These are phyloP conservation scores for Lepidurus couesii DNA, from an alignment of 1,140 invertebrate genomes.

Conservation along the genomic window DNA sequence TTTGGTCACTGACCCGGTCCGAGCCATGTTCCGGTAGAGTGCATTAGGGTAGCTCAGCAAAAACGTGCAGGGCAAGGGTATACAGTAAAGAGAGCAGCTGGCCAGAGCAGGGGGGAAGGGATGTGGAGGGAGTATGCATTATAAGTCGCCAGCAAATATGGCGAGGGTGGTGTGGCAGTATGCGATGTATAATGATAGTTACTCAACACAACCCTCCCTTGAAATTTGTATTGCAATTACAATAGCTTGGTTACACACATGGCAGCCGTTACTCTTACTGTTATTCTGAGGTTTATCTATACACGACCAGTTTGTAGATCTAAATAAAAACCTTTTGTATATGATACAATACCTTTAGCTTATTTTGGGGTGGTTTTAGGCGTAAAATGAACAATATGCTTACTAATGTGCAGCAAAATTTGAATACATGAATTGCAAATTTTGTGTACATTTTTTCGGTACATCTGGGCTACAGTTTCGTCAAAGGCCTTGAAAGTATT, in stretches of 20 bases:
- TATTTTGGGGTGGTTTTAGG: too few species aligned
- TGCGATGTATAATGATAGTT: background rate
- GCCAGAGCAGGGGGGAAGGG: background rate
- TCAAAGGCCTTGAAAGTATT: too few species aligned
- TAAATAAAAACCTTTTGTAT: background rate
- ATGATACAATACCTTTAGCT: background rate
- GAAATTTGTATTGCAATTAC: constrained; percentile 5
- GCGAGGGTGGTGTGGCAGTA: background rate
- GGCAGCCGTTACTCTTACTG: background rate
- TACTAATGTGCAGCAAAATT: too few species aligned
- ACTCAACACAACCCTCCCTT: constrained; percentile 1
- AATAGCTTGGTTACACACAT: constrained; percentile 19
- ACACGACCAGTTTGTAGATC: background rate
- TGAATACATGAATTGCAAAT: too few species aligned
- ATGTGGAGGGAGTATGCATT: background rate
- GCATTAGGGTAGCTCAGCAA: background rate
- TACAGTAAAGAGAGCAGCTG: background rate
- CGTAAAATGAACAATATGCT: too few species aligned
- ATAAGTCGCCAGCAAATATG: constrained; percentile 6
- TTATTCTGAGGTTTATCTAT: background rate
- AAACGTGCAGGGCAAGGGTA: background rate
- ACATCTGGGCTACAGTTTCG: too few species aligned
- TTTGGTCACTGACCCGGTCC: constrained; percentile 12
- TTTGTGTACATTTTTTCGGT: too few species aligned
- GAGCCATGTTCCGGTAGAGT: constrained; percentile 6